Conservation (phyloP, 2,888 invertebrate genomes). For the Lasiommata megera region DNA sequence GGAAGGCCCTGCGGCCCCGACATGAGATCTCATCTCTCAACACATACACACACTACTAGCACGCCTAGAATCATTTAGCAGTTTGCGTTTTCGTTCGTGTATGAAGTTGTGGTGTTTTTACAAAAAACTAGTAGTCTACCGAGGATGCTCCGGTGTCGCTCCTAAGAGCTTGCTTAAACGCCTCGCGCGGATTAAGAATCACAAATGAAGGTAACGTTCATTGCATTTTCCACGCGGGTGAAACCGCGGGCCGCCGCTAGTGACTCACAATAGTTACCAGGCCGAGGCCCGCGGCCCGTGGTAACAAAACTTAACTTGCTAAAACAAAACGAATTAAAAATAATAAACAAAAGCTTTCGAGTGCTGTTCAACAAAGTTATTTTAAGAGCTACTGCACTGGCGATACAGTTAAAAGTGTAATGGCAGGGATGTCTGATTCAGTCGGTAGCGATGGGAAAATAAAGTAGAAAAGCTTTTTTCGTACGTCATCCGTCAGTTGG, state of each 20-base stretch:
- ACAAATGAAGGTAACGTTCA: too few species aligned
- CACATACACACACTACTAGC: too few species aligned
- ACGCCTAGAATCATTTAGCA: too few species aligned
- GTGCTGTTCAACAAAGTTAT: neutral
- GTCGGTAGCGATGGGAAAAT: constrained; percentile 6
- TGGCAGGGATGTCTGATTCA: neutral
- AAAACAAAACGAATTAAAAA: neutral
- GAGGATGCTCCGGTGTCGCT: too few species aligned
- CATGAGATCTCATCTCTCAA: too few species aligned
- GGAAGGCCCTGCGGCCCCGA: too few species aligned
- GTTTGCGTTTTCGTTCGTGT: too few species aligned
- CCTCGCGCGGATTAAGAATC: too few species aligned
- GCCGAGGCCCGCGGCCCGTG: neutral
- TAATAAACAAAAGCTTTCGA: neutral
- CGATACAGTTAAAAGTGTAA: neutral
- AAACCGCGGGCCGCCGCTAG: neutral
- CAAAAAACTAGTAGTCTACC: too few species aligned
- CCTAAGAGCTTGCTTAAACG: too few species aligned
- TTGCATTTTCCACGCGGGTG: neutral
- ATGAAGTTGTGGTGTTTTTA: too few species aligned
- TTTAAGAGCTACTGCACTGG: neutral
- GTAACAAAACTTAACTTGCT: neutral
- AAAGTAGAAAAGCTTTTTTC: constrained; percentile 7
- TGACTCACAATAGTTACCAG: neutral
- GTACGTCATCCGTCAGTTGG: constrained; percentile 2